Evolutionary conservation across 2,113 vertebrate genomes (phyloP).

Genomic region (Coreoperca whiteheadi): DNA sequence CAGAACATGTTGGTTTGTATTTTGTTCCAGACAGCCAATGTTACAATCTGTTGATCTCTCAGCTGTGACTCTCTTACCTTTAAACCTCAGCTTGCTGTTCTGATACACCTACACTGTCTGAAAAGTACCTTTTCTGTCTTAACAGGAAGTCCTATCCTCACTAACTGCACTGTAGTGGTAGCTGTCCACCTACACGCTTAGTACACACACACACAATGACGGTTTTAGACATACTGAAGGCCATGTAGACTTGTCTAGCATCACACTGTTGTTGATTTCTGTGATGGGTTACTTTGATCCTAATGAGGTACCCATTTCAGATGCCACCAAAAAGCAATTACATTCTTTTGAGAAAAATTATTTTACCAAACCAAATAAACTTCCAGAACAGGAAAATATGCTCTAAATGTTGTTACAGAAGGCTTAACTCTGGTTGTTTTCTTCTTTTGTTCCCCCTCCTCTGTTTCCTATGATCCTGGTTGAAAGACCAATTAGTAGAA

Average conservation of each 20-base stretch:
- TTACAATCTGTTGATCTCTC: slow-evolving; percentile 79
- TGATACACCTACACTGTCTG: slow-evolving; percentile 58
- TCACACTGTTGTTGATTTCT: slow-evolving; percentile 11
- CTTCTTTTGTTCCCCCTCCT: not conserved
- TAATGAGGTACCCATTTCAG: not conserved
- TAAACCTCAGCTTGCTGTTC: slow-evolving; percentile 75
- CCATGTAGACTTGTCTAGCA: slow-evolving; percentile 30
- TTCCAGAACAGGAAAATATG: not conserved
- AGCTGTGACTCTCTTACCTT: slow-evolving; percentile 76
- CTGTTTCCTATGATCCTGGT: not conserved
- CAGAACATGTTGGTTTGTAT: slow-evolving; percentile 46
- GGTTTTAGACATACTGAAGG: slow-evolving; percentile 22
- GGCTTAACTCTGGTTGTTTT: slow-evolving; percentile 11
- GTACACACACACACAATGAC: not conserved
- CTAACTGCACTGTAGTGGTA: slow-evolving; percentile 57
- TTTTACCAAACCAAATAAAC: not conserved
- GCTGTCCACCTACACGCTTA: slow-evolving; percentile 40
- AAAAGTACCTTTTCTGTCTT: slow-evolving; percentile 60
- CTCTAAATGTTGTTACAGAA: not conserved
- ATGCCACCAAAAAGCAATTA: not conserved
- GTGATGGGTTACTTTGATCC: slow-evolving; percentile 13
- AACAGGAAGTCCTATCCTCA: slow-evolving; percentile 45
- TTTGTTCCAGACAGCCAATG: slow-evolving; percentile 63
- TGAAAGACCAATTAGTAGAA: slow-evolving; percentile 22
- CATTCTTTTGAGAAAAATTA: not conserved